Evolutionary conservation across 2,888 invertebrate species (phyloP).

Genomic region (Amitus sp.): DNA sequence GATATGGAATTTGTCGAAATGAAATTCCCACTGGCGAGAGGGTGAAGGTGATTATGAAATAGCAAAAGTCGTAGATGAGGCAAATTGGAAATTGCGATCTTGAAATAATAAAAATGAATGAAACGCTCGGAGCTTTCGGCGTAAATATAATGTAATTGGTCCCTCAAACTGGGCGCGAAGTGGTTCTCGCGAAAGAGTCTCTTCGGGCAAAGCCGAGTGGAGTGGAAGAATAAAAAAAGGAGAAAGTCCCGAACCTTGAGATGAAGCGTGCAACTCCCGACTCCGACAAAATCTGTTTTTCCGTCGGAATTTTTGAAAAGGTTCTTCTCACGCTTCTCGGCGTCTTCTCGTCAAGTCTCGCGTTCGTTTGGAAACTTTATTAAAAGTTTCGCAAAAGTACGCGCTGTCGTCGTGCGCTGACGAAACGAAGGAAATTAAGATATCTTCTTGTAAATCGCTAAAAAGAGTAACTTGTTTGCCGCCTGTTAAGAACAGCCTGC

Average conservation of each 20-base stretch:
- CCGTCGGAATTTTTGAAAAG: constrained; percentile 46
- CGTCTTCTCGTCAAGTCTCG: constrained; percentile 21
- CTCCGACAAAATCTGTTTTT: constrained; percentile 46
- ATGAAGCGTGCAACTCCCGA: constrained; percentile 21
- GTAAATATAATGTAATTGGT: constrained; percentile 53
- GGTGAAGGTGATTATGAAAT: not conserved
- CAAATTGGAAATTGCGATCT: not conserved
- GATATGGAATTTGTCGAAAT: no score
- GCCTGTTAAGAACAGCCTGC: constrained; percentile 23
- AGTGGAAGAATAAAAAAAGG: constrained; percentile 12
- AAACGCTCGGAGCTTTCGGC: constrained; percentile 10
- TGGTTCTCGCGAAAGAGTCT: constrained; percentile 13
- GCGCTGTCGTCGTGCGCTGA: constrained; percentile 32
- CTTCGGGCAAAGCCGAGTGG: constrained; percentile 2
- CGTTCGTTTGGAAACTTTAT: constrained; percentile 49
- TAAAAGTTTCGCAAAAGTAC: constrained; percentile 49
- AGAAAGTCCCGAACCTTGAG: constrained; percentile 6
- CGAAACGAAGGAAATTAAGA: constrained; percentile 54
- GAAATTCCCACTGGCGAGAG: not conserved
- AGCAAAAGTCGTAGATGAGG: not conserved
- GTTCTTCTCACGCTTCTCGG: constrained; percentile 30
- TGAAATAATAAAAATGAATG: not conserved
- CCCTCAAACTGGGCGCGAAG: constrained; percentile 42
- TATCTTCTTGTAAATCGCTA: constrained; percentile 51
- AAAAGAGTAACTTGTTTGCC: constrained; percentile 36